Evolutionary conservation across 1,140 invertebrate species (phyloP), one percentile per base, ranked within the genome.

Genomic region (Sycophila sp.): DNA sequence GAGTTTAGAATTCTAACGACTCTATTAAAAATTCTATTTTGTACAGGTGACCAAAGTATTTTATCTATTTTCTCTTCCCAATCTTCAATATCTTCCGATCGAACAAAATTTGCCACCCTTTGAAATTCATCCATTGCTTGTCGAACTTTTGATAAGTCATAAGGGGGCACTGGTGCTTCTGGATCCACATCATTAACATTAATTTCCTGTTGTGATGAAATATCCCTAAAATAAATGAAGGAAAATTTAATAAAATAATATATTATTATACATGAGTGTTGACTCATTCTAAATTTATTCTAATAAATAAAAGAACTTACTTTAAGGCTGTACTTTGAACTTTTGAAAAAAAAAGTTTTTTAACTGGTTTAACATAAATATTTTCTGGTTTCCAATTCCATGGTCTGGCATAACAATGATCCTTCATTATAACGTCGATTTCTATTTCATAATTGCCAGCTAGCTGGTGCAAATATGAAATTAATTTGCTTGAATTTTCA

Each of bases 91-190:
- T 88, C 85, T 69, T 89, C 88, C 8, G 87, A 84, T 68, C 90
- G 87, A n/a, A 89, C 88, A 75, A 91, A 89, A 36, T 89, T 89
- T 42, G 91, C 88, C 63, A 90, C 83, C 36, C 88, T 87, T 73
- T 93, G 90, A 82, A 92, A 92, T 75, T 94, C 93, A 68, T 90
- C 90, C 92, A 94, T 94, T 4, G 90, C 71, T 72, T 87, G 85
- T 30, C 87, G 87, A 10, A 90, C 89, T 74, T 90, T 90, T 22
- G 81, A 81, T n/a, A 88, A 79, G 81, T 94, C 92, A 78, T 91
- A 93, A 0, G 88, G 85, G 8, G 88, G 83, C 13, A 68, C 19
- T 7, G 74, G 34, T 4, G 76, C 34, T 24, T 78, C 69, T 7
- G 63, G 22, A 28, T 66, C 22, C 65, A 69, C 59, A 11, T 76